Percentiles rank a stretch among this genome's conserved stretches.
These are phyloP conservation scores for Pachydiplax longipennis DNA, from an alignment of 2,888 invertebrate species.

Conservation along the genomic window DNA sequence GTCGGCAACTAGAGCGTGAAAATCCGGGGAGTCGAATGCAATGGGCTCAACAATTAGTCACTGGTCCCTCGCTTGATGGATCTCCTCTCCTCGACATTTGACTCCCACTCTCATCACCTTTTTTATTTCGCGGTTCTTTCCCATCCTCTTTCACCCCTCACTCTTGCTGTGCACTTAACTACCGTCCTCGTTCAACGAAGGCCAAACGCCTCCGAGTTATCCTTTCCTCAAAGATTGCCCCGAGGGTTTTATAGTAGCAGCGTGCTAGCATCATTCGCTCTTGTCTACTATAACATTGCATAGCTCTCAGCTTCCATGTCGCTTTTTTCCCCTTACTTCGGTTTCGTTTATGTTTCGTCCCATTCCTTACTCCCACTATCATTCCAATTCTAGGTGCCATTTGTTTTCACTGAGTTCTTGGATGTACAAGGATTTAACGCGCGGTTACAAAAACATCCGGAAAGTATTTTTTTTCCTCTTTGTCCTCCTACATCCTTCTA, in stretches of 20 bases:
- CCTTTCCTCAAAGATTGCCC: not conserved
- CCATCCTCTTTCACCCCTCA: not conserved
- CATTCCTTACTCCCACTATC: not conserved
- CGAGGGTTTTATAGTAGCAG: not conserved
- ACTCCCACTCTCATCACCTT: not conserved
- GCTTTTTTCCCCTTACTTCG: not conserved
- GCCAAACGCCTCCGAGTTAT: not conserved
- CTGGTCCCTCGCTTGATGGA: not conserved
- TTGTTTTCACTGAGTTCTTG: not conserved
- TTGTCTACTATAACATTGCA: not conserved
- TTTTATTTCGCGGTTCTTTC: not conserved
- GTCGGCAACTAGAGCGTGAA: constrained; percentile 8
- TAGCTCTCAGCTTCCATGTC: not conserved
- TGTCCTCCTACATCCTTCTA: not conserved
- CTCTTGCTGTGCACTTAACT: not conserved
- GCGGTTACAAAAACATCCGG: constrained; percentile 6
- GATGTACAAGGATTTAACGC: not conserved
- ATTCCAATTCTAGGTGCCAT: not conserved
- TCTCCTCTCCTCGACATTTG: constrained; percentile 3
- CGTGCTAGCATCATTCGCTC: not conserved
- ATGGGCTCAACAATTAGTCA: constrained; percentile 29
- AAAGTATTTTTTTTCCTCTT: not conserved
- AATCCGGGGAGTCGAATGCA: not conserved
- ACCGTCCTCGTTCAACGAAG: not conserved
- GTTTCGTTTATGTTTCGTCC: not conserved